phyloP scores from a whole-genome alignment of 2,113 vertebrate genomes.

The Austrofundulus limnaeus region DNA sequence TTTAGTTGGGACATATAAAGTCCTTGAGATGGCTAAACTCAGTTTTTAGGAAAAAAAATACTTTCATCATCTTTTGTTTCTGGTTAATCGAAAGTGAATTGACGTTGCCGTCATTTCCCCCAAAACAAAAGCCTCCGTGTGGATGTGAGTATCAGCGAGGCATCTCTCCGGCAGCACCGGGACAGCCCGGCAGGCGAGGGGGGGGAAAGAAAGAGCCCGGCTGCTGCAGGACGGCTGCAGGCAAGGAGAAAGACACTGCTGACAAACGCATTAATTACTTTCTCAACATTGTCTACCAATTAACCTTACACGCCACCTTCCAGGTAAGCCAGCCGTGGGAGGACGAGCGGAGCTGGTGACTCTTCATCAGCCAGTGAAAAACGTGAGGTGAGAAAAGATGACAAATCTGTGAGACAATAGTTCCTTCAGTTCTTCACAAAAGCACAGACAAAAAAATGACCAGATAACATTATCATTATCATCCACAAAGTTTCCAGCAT shows the following conservation, averaged over 20 bases:
- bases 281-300: conserved; percentile 75
- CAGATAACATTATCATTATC: conserved; percentile 62
- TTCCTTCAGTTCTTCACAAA: conserved; percentile 40
- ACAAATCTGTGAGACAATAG: conserved; percentile 55
- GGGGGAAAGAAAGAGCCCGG: conserved; percentile 31
- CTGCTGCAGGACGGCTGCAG: conserved; percentile 50
- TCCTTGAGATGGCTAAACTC: no score
- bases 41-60: not conserved
- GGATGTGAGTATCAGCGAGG: conserved; percentile 54
- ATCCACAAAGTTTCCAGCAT: conserved; percentile 19
- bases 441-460: conserved; percentile 39
- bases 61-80: conserved; percentile 48
- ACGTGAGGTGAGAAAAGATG: conserved; percentile 39
- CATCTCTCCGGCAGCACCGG: conserved; percentile 53
- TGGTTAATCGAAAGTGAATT: conserved; percentile 49
- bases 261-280: conserved; percentile 80
- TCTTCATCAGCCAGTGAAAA: conserved; percentile 36
- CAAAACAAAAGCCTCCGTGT: conserved; percentile 41
- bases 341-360: conserved; percentile 28
- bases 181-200: conserved; percentile 44
- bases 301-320: conserved; percentile 74
- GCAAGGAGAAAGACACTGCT: conserved; percentile 72
- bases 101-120: conserved; percentile 30
- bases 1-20: no score
- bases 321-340: conserved; percentile 58